These are phyloP conservation scores for Carlito syrichta DNA, from an alignment of 2,113 vertebrate genomes.

Conservation along the genomic window DNA sequence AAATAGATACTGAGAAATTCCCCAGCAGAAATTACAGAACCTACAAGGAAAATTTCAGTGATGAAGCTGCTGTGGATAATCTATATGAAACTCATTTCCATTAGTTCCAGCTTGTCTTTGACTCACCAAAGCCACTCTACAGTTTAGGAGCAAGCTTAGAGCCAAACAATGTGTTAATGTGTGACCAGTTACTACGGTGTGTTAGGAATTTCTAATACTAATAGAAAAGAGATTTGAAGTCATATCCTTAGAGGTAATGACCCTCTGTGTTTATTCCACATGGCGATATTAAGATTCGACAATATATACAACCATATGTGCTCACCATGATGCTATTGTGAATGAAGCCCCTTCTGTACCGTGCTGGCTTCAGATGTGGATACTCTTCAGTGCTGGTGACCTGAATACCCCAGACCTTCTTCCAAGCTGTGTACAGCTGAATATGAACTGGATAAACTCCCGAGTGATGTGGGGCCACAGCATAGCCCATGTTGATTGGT, in stretches of 20 bases:
- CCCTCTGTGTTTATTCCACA: background rate
- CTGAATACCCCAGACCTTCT: conserved; percentile 93
- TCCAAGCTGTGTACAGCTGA: conserved; percentile 97
- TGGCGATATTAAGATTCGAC: background rate
- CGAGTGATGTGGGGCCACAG: conserved; percentile 96
- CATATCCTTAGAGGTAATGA: background rate
- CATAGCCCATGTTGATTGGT: conserved; percentile 93
- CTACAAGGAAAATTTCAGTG: background rate
- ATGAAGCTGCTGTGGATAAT: background rate
- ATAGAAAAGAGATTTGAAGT: background rate
- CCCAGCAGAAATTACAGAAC: background rate
- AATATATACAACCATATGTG: background rate
- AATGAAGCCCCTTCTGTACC: conserved; percentile 96
- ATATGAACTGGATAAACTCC: conserved; percentile 96
- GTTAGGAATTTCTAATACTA: background rate
- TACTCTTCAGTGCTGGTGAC: conserved; percentile 99
- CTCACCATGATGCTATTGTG: conserved; percentile 96
- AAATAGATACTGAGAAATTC: background rate
- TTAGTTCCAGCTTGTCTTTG: background rate
- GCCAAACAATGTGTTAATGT: background rate
- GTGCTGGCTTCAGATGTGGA: conserved; percentile 96
- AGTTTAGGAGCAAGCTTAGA: background rate
- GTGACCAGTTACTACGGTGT: background rate
- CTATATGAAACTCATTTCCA: background rate
- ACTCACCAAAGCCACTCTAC: background rate